A percentile compares a stretch with the other conserved stretches of the same genome.
phyloP scores from a whole-genome alignment of 2,113 vertebrate species.

The Gallinago paraguaiae region DNA sequence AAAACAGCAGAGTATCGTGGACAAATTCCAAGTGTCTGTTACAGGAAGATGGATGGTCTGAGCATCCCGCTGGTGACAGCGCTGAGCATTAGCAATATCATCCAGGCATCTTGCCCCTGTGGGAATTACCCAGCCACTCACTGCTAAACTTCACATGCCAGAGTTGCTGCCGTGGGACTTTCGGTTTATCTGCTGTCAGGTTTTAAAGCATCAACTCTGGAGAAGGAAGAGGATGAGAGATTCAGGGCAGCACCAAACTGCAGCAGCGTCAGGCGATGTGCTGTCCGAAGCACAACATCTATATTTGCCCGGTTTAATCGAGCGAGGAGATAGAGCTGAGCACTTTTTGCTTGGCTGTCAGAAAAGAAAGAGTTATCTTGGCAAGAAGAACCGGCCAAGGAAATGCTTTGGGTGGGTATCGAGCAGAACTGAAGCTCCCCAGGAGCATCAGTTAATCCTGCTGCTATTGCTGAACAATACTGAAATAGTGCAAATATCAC shows the following conservation, averaged over 20 bases:
- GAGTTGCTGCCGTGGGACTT: background rate
- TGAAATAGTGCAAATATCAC: background rate
- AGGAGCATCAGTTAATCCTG: background rate
- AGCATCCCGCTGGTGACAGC: background rate
- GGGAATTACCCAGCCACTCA: background rate
- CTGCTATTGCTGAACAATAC: background rate
- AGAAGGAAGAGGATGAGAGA: background rate
- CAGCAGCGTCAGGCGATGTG: rapidly evolving
- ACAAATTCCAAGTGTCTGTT: background rate
- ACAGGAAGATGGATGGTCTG: background rate
- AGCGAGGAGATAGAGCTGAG: background rate
- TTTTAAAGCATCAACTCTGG: background rate
- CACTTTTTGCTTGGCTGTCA: background rate
- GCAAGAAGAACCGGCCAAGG: background rate
- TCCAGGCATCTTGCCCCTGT: background rate
- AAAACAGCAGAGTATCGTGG: background rate
- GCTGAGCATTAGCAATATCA: background rate
- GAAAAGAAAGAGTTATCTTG: background rate
- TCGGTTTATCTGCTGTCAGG: background rate
- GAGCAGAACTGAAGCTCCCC: background rate
- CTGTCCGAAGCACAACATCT: background rate
- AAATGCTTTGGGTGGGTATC: background rate
- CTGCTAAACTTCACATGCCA: background rate
- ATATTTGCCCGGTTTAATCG: background rate
- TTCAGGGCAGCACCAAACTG: background rate